phyloP scores from a whole-genome alignment of 1,140 invertebrate genomes.

The Leptinotarsa lineolata region DNA sequence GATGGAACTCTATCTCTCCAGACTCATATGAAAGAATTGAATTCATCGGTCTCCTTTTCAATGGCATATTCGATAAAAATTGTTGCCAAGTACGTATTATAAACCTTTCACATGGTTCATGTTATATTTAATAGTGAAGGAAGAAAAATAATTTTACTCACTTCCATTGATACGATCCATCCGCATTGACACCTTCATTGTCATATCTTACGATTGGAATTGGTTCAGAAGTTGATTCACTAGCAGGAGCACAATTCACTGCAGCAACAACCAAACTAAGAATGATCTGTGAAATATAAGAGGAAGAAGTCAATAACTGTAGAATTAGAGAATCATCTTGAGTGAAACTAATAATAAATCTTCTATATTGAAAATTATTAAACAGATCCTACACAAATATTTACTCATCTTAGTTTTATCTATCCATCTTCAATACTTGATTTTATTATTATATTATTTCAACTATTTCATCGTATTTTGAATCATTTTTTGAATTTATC shows the following conservation, averaged over 20 bases:
- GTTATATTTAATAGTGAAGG: not conserved
- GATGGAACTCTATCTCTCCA: too few relatives aligned
- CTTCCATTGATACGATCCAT: conserved; percentile 37
- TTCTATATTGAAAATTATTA: too few relatives aligned
- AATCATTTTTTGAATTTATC: too few relatives aligned
- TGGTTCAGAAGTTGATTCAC: conserved; percentile 15
- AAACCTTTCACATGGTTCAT: not conserved
- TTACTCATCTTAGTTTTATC: too few relatives aligned
- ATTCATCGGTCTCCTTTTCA: not conserved
- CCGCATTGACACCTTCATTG: conserved; percentile 34
- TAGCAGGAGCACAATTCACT: not conserved
- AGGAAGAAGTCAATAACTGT: too few relatives aligned
- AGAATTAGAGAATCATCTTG: not conserved
- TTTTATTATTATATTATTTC: too few relatives aligned
- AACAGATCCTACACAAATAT: too few relatives aligned
- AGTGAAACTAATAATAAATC: not conserved
- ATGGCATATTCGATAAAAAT: not conserved
- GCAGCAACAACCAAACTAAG: not conserved
- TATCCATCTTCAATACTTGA: too few relatives aligned
- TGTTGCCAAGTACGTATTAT: not conserved
- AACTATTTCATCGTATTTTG: too few relatives aligned
- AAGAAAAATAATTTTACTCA: conserved; percentile 12
- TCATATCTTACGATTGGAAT: conserved; percentile 34
- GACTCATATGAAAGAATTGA: not conserved
- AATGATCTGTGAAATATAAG: not conserved